Percentiles rank a stretch among this genome's conserved stretches.
phyloP scores from a whole-genome alignment of 2,888 invertebrate species.

The Eretmocerus hayati region DNA sequence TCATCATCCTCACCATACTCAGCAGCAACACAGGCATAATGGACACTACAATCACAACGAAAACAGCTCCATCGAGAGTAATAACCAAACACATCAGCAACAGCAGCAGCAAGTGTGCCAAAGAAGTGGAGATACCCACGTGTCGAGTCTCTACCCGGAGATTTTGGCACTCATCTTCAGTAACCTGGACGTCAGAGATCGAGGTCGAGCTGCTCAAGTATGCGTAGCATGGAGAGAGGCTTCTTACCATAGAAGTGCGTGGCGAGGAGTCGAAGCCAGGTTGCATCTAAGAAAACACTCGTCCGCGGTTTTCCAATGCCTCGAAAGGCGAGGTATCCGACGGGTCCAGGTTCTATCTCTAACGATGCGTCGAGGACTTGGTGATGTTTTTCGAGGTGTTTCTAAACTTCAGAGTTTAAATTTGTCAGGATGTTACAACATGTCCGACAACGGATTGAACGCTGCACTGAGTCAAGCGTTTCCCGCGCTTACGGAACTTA shows the following conservation, averaged over 20 bases:
- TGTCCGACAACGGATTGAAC: slow-evolving; percentile 77
- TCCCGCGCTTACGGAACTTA: slow-evolving; percentile 70
- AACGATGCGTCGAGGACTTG: slow-evolving; percentile 59
- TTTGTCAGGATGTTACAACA: slow-evolving; percentile 88
- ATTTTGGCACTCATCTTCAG: slow-evolving; percentile 87
- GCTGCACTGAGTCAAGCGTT: slow-evolving; percentile 75
- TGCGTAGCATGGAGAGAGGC: slow-evolving; percentile 87
- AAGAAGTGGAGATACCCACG: slow-evolving; percentile 52
- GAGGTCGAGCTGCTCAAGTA: slow-evolving; percentile 86
- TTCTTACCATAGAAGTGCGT: slow-evolving; percentile 84
- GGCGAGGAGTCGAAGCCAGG: slow-evolving; percentile 89
- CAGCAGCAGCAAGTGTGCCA: slow-evolving; percentile 2
- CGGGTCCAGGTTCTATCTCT: slow-evolving; percentile 84
- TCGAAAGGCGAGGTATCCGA: slow-evolving; percentile 81
- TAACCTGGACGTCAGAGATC: slow-evolving; percentile 78
- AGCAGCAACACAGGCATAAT: slow-evolving; percentile 8
- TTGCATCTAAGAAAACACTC: slow-evolving; percentile 79
- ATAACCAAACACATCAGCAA: slow-evolving; percentile 9
- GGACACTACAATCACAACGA: not conserved
- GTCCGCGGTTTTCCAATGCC: slow-evolving; percentile 75
- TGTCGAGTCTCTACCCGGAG: slow-evolving; percentile 86
- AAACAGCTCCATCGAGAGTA: not conserved
- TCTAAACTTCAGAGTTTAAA: slow-evolving; percentile 83
- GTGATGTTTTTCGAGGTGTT: slow-evolving; percentile 79
- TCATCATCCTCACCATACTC: slow-evolving; percentile 25